Evolutionary conservation across 1,140 invertebrate genomes (phyloP).

Genomic region (Oryzaephilus surinamensis): DNA sequence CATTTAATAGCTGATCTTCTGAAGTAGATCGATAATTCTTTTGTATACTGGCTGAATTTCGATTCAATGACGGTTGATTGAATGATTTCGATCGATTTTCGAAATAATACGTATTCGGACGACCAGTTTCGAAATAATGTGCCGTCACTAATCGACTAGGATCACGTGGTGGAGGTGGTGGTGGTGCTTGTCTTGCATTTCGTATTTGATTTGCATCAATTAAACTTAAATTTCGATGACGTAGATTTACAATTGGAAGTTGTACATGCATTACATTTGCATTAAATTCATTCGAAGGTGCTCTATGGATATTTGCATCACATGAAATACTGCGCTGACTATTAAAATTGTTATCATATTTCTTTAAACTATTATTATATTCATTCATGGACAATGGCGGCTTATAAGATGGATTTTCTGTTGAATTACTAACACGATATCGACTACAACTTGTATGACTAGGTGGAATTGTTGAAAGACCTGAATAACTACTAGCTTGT

Average conservation of each 20-base stretch:
- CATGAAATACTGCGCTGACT: conserved; percentile 30
- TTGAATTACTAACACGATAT: conserved; percentile 27
- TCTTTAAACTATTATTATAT: conserved; percentile 20
- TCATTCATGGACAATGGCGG: conserved; percentile 28
- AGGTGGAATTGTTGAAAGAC: conserved; percentile 33
- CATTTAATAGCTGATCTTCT: conserved; percentile 41
- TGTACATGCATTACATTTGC: conserved; percentile 25
- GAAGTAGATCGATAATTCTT: conserved; percentile 39
- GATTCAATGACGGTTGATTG: neutral
- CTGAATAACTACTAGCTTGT: conserved; percentile 19
- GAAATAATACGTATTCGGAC: conserved; percentile 43
- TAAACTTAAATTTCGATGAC: conserved; percentile 26
- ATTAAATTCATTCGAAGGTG: conserved; percentile 18
- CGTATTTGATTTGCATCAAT: conserved; percentile 18
- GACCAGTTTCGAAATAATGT: conserved; percentile 39
- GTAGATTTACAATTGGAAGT: conserved; percentile 25
- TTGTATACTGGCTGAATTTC: conserved; percentile 20
- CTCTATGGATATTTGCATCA: conserved; percentile 31
- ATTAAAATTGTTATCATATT: conserved; percentile 14
- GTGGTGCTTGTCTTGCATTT: conserved; percentile 39
- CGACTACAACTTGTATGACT: conserved; percentile 25
- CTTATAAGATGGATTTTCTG: conserved; percentile 27
- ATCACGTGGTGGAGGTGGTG: conserved; percentile 60
- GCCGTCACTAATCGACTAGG: conserved; percentile 45
- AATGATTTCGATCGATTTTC: conserved; percentile 28